Conservation (phyloP, 2,113 vertebrate species). For the Perognathus longimembris region DNA sequence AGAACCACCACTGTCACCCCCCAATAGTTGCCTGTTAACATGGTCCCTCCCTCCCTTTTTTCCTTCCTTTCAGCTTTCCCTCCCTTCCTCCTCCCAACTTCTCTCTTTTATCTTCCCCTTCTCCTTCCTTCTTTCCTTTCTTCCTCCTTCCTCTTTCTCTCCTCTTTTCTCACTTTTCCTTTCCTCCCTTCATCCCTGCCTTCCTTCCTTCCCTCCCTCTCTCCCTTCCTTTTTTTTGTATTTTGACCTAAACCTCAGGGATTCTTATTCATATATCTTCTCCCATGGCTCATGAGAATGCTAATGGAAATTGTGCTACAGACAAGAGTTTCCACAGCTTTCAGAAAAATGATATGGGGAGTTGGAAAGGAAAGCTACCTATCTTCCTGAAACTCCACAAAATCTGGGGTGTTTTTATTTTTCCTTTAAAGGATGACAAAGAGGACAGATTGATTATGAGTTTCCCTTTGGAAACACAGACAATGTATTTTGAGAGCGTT, state of each 20-base stretch:
- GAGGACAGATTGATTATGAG: neutral
- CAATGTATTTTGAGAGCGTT: neutral
- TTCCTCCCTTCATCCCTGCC: neutral
- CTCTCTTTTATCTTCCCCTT: neutral
- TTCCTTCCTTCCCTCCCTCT: neutral
- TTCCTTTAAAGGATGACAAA: neutral
- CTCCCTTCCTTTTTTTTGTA: neutral
- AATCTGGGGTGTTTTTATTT: neutral
- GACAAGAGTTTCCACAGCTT: neutral
- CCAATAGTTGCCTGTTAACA: too few relatives aligned
- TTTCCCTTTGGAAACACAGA: neutral
- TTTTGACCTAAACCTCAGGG: slow-evolving; percentile 1
- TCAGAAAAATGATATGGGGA: neutral
- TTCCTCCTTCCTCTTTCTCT: neutral
- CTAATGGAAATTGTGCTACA: neutral
- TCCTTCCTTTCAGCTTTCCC: neutral
- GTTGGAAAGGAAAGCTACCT: neutral
- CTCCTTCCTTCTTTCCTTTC: neutral
- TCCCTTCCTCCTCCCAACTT: neutral
- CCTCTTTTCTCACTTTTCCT: too few relatives aligned
- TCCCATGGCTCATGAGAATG: neutral
- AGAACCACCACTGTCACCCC: too few relatives aligned
- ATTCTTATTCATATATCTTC: neutral
- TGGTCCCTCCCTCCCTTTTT: too few relatives aligned
- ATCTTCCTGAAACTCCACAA: neutral